Percentiles rank a stretch among this genome's conserved stretches.
phyloP scores from a whole-genome alignment of 37 sponge, comb jelly and placozoan genomes.

The Halichondria panicea region DNA sequence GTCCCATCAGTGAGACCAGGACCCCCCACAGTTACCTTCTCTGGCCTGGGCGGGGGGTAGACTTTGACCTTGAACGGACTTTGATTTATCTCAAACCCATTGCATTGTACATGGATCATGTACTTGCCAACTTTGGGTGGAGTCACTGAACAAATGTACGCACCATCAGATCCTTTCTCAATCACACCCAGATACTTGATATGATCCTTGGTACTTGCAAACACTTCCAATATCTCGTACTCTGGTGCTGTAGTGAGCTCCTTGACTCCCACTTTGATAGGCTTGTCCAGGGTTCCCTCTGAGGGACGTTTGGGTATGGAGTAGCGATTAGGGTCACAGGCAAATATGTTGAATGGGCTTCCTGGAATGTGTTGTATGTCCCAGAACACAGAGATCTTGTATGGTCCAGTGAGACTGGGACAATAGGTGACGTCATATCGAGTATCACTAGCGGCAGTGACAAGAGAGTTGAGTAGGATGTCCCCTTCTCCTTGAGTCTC shows the following conservation, averaged over 20 bases:
- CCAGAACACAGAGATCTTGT: conserved; percentile 76
- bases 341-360: conserved; percentile 63
- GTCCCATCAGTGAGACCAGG: conserved; percentile 48
- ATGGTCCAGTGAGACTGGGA: conserved; percentile 58
- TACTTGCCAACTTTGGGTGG: conserved; percentile 68
- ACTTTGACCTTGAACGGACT: conserved; percentile 78
- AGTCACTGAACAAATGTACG: background rate
- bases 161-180: conserved; percentile 28
- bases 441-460: conserved; percentile 46
- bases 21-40: conserved; percentile 59
- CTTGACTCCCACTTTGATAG: conserved; percentile 37
- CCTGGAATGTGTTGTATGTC: conserved; percentile 75
- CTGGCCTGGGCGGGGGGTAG: conserved; percentile 59
- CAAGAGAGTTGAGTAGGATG: conserved; percentile 3
- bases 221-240: conserved; percentile 7
- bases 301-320: conserved; percentile 16
- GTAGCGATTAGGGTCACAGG: conserved; percentile 11
- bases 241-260: conserved; percentile 10
- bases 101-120: conserved; percentile 59
- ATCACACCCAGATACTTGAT: conserved; percentile 27
- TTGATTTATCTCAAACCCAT: conserved; percentile 64
- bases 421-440: conserved; percentile 63
- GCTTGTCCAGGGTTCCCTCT: conserved; percentile 37
- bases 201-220: conserved; percentile 1
- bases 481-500: conserved; percentile 49